phyloP scores from a whole-genome alignment of 1,140 invertebrate species.

The Drosophila aff. region DNA sequence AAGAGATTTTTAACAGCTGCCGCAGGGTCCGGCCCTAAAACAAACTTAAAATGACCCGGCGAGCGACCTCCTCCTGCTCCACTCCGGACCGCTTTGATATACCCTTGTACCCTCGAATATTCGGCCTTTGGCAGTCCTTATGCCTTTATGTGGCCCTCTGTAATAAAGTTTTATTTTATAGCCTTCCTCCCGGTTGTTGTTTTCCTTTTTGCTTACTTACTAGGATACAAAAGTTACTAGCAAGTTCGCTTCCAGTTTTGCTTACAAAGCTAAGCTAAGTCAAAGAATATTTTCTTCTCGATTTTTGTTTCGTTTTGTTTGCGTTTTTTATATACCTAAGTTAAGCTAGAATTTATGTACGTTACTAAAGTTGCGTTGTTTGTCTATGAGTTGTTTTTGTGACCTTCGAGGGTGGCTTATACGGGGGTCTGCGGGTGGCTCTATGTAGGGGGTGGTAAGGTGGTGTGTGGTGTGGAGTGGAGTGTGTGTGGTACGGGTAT shows the following conservation, averaged over 20 bases:
- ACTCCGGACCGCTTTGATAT: neutral
- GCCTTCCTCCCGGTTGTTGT: conserved; percentile 41
- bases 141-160: conserved; percentile 57
- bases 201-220: conserved; percentile 58
- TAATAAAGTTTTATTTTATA: conserved; percentile 79
- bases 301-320: conserved; percentile 47
- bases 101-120: conserved; percentile 15
- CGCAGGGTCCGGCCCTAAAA: conserved; percentile 42
- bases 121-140: conserved; percentile 38
- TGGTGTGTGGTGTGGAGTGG: conserved; percentile 1
- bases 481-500: conserved; percentile 26
- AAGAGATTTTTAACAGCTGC: conserved; percentile 62
- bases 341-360: conserved; percentile 58
- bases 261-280: conserved; percentile 68
- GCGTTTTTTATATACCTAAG: conserved; percentile 58
- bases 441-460: conserved; percentile 1
- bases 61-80: neutral
- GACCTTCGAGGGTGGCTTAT: conserved; percentile 37
- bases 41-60: conserved; percentile 48
- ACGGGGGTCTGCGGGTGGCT: neutral
- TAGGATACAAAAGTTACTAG: conserved; percentile 46
- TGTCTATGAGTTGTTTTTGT: conserved; percentile 52
- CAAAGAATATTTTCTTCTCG: conserved; percentile 50
- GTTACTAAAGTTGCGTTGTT: conserved; percentile 53
- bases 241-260: conserved; percentile 39